Evolutionary conservation across 1,140 invertebrate genomes (phyloP).

Genomic region (Orius insidiosus): DNA sequence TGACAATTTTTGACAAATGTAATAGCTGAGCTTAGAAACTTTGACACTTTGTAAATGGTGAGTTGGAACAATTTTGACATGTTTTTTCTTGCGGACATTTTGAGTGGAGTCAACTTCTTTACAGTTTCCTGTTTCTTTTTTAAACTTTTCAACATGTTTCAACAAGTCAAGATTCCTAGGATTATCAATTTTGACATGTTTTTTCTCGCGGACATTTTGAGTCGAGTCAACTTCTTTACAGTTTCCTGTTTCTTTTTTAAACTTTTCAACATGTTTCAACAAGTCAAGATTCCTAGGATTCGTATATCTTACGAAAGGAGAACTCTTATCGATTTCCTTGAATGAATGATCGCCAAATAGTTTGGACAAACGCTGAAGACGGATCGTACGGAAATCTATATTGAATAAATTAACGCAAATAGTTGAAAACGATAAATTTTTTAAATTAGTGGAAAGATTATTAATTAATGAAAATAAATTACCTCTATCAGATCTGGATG

Average conservation of each 20-base stretch:
- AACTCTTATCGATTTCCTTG: too few species aligned
- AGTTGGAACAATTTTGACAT: neutral
- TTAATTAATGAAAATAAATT: too few species aligned
- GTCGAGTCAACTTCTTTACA: neutral
- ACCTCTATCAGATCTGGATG: neutral
- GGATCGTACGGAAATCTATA: too few species aligned
- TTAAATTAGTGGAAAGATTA: neutral
- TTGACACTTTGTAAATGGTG: neutral
- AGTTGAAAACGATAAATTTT: neutral
- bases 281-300: neutral
- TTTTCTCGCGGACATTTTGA: too few species aligned
- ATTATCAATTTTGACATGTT: too few species aligned
- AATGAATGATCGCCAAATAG: too few species aligned
- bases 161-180: constrained; percentile 6
- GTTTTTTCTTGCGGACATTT: too few species aligned
- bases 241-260: neutral
- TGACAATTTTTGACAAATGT: constrained; percentile 5
- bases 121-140: neutral
- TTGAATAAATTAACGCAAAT: too few species aligned
- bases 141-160: constrained; percentile 1
- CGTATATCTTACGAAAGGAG: too few species aligned
- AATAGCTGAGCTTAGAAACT: constrained; percentile 9
- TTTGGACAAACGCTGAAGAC: too few species aligned
- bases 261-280: constrained; percentile 3
- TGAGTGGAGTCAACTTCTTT: too few species aligned